Evolutionary conservation across 2,797 vertebrate genomes (phyloP), one percentile per base, ranked within the genome.

Genomic region (Spinibarbus caldwelli): DNA sequence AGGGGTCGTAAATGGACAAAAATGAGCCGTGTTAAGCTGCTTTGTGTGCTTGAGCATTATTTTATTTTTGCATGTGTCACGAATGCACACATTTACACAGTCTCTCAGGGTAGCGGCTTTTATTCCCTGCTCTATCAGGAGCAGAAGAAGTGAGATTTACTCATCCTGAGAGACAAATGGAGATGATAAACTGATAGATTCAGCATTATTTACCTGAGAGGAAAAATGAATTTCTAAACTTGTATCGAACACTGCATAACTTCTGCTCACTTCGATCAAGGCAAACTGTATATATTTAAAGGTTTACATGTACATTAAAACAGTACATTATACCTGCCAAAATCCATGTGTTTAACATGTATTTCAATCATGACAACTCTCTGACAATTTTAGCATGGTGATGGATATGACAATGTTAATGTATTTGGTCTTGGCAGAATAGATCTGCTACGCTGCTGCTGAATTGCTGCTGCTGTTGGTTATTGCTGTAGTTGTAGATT

Each of bases 1-100:
- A 43, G 23, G 34, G 59, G 36, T 59, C 36, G 54, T 81, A 80
- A 86, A 75, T 68, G 72, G 45, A 76, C 43, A 54, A 45, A 36
- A 67, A 80, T 10, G 59, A 64, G 62, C 77, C 7, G 12, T 9
- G 54, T 64, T 73, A 62, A 54, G 41, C 43, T n/a, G 71, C 54
- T 36, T 43, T 62, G 76, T 23, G 29, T 8, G 26, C 11, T 43
- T 64, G 57, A 67, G 62, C 10, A 19, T 43, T 54, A 31, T 34
- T 26, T 45, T 64, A 9, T n/a, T 73, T 47, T 26, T 64, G 81
- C 70, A 5, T 49, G 54, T 19, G 54, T 73, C 77, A 78, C 6
- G 38, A 31, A 31, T 17, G 57, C 34, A 57, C 23, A 15, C 75
- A 36, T 38, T 62, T 62, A 43, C 57, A 78, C 57, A 31, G 52